Conservation (phyloP, 2,113 vertebrate species). For the Crotalus tigris region DNA sequence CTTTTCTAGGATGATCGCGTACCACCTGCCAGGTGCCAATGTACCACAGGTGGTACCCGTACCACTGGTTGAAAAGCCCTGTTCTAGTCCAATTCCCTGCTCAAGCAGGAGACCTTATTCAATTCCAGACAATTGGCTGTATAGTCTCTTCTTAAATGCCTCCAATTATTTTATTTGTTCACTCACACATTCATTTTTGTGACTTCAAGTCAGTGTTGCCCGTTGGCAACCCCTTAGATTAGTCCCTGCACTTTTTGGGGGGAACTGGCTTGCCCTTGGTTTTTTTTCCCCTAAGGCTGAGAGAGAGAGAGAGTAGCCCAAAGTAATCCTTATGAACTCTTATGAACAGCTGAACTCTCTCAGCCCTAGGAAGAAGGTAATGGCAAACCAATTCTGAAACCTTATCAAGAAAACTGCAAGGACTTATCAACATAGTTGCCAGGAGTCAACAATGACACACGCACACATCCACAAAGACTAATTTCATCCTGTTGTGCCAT, state of each 20-base stretch:
- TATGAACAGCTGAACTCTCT: not conserved
- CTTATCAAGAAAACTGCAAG: not conserved
- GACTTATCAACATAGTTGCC: not conserved
- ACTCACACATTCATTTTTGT: not conserved
- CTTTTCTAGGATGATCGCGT: no score
- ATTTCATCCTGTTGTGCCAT: not conserved
- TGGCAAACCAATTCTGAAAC: not conserved
- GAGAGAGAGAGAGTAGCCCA: not conserved
- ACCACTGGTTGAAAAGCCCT: no score
- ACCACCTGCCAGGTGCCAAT: no score
- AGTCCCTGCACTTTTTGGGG: not conserved
- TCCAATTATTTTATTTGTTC: not conserved
- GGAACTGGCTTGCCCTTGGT: not conserved
- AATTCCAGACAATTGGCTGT: no score
- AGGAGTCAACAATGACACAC: not conserved
- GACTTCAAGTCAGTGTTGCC: not conserved
- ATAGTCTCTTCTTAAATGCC: not conserved
- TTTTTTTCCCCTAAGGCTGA: not conserved
- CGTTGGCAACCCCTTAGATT: not conserved
- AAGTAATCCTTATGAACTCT: not conserved
- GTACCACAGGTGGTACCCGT: no score
- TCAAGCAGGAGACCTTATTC: no score
- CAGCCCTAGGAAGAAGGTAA: not conserved
- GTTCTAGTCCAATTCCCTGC: no score
- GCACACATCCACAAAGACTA: not conserved